Conservation (phyloP, 2,113 vertebrate species). For the Forbesichthys agassizii region DNA sequence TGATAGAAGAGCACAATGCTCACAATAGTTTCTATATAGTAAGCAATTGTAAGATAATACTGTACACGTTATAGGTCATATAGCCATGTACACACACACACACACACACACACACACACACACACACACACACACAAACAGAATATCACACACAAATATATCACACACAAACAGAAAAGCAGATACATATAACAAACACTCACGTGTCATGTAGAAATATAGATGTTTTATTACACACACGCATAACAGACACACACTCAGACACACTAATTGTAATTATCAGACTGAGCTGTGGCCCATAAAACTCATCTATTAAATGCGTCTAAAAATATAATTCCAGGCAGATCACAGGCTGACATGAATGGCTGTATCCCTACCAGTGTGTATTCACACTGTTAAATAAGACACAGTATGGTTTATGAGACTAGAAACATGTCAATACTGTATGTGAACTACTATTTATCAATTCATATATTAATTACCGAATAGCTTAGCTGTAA, state of each 20-base stretch:
- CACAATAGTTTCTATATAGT: too few species aligned
- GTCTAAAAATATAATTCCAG: conserved; percentile 46
- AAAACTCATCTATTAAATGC: conserved; percentile 33
- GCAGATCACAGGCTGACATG: background rate
- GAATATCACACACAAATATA: background rate
- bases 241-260: background rate
- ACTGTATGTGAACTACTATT: background rate
- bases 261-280: background rate
- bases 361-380: too few species aligned
- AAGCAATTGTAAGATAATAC: too few species aligned
- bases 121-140: background rate
- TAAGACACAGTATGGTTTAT: too few species aligned
- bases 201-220: too few species aligned
- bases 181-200: too few species aligned
- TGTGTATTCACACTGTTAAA: too few species aligned
- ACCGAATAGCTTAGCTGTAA: background rate
- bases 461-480: background rate
- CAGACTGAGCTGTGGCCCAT: background rate
- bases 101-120: background rate
- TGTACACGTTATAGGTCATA: too few species aligned
- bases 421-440: background rate
- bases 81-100: background rate
- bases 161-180: background rate
- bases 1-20: too few species aligned
- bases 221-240: background rate